These are phyloP conservation scores for Cylas formicarius DNA, from an alignment of 1,140 invertebrate genomes.

Conservation along the genomic window DNA sequence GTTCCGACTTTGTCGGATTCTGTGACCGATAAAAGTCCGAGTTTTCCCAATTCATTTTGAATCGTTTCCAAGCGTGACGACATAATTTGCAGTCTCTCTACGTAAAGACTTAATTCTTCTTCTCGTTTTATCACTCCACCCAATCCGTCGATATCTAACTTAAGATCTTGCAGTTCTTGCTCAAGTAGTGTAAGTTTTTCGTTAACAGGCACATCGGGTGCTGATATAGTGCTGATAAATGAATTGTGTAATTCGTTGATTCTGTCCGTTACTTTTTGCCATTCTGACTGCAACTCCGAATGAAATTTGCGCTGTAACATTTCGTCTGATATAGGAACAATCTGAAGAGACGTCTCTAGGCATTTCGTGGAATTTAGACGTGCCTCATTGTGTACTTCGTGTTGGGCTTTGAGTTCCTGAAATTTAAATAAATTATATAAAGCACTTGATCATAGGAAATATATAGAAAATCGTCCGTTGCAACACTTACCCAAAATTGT, in stretches of 20 bases:
- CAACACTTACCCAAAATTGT: conserved; percentile 63
- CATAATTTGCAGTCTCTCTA: conserved; percentile 69
- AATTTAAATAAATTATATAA: conserved; percentile 7
- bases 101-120: conserved; percentile 71
- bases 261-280: conserved; percentile 56
- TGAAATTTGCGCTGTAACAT: conserved; percentile 70
- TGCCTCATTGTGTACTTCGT: conserved; percentile 75
- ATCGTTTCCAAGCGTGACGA: conserved; percentile 64
- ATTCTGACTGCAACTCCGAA: conserved; percentile 65
- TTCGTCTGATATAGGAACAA: conserved; percentile 72
- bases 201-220: conserved; percentile 60
- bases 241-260: conserved; percentile 59
- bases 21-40: conserved; percentile 61
- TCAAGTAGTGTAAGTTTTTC: conserved; percentile 67
- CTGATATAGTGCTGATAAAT: conserved; percentile 59
- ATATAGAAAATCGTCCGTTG: conserved; percentile 5
- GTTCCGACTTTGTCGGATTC: conserved; percentile 69
- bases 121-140: conserved; percentile 72
- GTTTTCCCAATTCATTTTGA: conserved; percentile 66
- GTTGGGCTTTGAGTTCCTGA: conserved; percentile 76
- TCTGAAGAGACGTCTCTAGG: conserved; percentile 68
- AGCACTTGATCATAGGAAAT: conserved; percentile 1
- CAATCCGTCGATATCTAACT: conserved; percentile 56
- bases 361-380: conserved; percentile 61
- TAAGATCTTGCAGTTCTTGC: conserved; percentile 63